phyloP scores from a whole-genome alignment of 2,888 invertebrate genomes.

The Yponomeuta plumbellus region DNA sequence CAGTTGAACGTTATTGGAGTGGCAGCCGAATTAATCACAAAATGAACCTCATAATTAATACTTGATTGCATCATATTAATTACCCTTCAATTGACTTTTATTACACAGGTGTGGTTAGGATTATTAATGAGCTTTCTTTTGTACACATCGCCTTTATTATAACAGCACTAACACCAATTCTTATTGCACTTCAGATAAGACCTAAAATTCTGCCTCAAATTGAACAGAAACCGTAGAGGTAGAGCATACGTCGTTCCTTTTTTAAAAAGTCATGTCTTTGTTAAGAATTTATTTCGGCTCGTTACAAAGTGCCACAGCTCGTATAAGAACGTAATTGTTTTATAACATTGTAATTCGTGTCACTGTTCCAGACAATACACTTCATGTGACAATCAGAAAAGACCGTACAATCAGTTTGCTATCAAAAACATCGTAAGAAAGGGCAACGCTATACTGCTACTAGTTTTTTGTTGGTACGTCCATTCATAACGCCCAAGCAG shows the following conservation, averaged over 20 bases:
- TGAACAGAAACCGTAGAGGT: neutral
- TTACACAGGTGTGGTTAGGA: conserved; percentile 25
- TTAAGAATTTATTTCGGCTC: neutral
- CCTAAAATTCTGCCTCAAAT: neutral
- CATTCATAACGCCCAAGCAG: neutral
- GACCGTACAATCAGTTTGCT: neutral
- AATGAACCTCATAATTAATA: conserved; percentile 37
- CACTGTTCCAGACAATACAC: neutral
- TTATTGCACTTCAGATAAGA: no score
- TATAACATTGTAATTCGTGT: neutral
- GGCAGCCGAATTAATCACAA: conserved; percentile 39
- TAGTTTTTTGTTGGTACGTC: neutral
- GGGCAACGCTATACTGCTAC: neutral
- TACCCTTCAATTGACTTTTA: conserved; percentile 28
- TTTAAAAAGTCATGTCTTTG: conserved; percentile 6
- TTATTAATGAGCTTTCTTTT: conserved; percentile 15
- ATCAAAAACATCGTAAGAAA: neutral
- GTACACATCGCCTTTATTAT: neutral
- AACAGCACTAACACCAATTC: no score
- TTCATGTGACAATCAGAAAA: neutral
- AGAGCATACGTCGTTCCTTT: neutral
- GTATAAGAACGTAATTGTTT: neutral
- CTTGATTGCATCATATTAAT: conserved; percentile 33
- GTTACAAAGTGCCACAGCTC: neutral
- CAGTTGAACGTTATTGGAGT: neutral